Evolutionary conservation across 2,797 vertebrate species (phyloP), one percentile per base, ranked within the genome.

Genomic region (Cetoscarus ocellatus): DNA sequence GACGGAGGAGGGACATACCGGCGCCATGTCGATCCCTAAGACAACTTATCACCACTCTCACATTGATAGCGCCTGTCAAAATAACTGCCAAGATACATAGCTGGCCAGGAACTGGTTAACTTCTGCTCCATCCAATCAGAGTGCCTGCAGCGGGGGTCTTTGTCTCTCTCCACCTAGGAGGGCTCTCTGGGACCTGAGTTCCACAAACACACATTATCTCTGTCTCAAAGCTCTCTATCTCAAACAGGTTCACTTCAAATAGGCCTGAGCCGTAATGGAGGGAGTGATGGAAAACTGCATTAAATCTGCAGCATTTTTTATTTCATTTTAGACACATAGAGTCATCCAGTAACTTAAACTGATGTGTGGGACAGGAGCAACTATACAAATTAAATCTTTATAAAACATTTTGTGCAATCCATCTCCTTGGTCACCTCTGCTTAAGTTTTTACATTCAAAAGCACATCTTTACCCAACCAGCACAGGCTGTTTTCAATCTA

Each of bases 1-100:
- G 78, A 85, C 43, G 61, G 84, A 90, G 90, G 87, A 93, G 92
- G 94, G 93, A 93, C 93, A 90, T 75, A 77, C 80, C 84, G 94
- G 94, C 94, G 94, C 94, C 94, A 93, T 90, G 79, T 80, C 88
- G 92, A 95, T 95, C 92, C 90, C 91, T 85, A 83, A 92, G 91
- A 93, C 93, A 90, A 92, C 93, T 95, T 95, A 95, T 95, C 94
- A 94, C 75, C 73, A 78, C 78, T 88, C 85, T 87, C 83, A 80
- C 90, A 86, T 88, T 90, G 94, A 95, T 95, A 94, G 89, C 80
- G 83, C 89, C 90, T 94, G 94, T 95, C 94, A 95, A 94, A 95
- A 94, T 94, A 95, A 92, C 90, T 90, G 93, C 90, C 90, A 93
- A 94, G 92, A 95, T 90, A 95, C 93, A 93, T 84, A 91, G 88